Base-by-base conservation (phyloP, 1,140 invertebrate species). In the Zaprionus capensis region DNA sequence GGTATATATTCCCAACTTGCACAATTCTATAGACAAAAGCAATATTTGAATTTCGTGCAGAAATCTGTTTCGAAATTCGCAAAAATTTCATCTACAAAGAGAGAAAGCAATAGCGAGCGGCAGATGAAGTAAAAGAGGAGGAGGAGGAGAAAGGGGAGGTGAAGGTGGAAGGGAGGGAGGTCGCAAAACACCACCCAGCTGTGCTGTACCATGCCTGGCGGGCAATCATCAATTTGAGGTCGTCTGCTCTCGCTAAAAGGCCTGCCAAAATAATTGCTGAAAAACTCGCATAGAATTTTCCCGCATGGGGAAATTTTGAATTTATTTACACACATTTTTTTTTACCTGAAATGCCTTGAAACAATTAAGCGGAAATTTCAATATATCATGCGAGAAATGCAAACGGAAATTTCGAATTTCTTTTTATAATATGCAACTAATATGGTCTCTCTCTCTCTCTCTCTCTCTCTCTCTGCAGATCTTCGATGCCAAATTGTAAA, bases 211-310 rank as follows among this genome's bases (percentile, higher is more conserved):
- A 7, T 31, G 41, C n/a, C 41, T 44, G 2, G n/a, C 38, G 38
- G 38, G 5, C 38, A 41, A 41, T 55, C 24, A 55, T 55, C 51
- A 55, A 56, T 56, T 56, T 56, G 53, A 56, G 53, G 53, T 56
- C 53, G 26, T 24, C 26, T 31, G 24, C 26, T 51, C 46, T 20
- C 46, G 17, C n/a, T 46, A 46, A 46, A 24, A 51, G 46, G 46
- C 24, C 14, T 56, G 53, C 53, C 26, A 28, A 56, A 55, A 55
- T 28, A 28, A 55, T 55, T 55, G 24, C 31, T n/a, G 26, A 17
- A 55, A 55, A 22, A 17, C 41, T n/a, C 7, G n/a, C 41, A 11
- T n/a, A 56, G 53, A 31, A 56, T 56, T 56, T 24, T 28, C 26
- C 53, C 26, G 14, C 22, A 9, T 56, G 53, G 53, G 53, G 11